Evolutionary conservation across 1,140 invertebrate species (phyloP).

Genomic region (Drosophila aff.): DNA sequence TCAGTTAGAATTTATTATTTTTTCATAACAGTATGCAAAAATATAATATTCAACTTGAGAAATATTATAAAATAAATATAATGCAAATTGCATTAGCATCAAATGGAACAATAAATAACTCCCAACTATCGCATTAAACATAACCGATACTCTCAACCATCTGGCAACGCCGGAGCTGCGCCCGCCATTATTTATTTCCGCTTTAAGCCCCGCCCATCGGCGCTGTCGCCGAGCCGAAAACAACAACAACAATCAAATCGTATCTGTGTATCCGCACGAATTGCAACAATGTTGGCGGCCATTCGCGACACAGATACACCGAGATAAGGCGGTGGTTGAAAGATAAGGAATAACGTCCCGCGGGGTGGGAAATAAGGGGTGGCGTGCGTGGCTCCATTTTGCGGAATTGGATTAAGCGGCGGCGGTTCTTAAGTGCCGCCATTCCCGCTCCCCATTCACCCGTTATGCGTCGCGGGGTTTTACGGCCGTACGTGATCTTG

Average conservation of each 20-base stretch:
- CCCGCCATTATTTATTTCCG: slow-evolving; percentile 26
- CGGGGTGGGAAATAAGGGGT: slow-evolving; percentile 16
- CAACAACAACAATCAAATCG: slow-evolving; percentile 15
- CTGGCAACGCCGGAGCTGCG: slow-evolving; percentile 33
- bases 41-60: background rate
- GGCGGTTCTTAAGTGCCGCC: slow-evolving; percentile 70
- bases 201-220: slow-evolving; percentile 52
- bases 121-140: background rate
- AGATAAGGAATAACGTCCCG: slow-evolving; percentile 22
- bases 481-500: slow-evolving; percentile 75
- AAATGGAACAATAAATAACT: background rate
- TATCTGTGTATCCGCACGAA: slow-evolving; percentile 47
- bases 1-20: too few species aligned
- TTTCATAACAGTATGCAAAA: background rate
- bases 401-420: slow-evolving; percentile 64
- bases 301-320: slow-evolving; percentile 13
- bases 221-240: background rate
- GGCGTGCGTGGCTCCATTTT: slow-evolving; percentile 65
- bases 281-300: slow-evolving; percentile 62
- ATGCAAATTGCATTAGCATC: background rate
- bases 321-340: slow-evolving; percentile 26
- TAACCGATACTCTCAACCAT: background rate
- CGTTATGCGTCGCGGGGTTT: slow-evolving; percentile 50
- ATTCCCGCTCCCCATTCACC: slow-evolving; percentile 53
- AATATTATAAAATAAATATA: background rate